Conservation (phyloP, 2,888 invertebrate species). For the Frankliniella intonsa region DNA sequence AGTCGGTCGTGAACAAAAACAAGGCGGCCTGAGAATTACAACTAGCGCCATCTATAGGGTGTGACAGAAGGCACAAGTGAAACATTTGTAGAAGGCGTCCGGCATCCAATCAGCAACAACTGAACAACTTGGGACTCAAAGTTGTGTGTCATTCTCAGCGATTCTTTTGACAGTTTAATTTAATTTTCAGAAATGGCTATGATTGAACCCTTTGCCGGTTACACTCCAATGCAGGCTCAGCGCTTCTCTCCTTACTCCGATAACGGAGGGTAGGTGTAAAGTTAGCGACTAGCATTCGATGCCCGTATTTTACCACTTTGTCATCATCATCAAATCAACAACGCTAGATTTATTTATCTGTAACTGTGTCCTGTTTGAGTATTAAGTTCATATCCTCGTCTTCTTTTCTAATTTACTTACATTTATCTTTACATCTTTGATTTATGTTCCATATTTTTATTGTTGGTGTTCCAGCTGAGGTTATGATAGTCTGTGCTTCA, state of each 20-base stretch:
- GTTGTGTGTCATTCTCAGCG: not conserved
- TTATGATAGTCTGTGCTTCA: slow-evolving; percentile 17
- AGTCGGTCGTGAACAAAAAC: too few species aligned
- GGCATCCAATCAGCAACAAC: not conserved
- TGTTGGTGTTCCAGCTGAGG: not conserved
- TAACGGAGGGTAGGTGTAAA: slow-evolving; percentile 62
- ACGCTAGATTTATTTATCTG: not conserved
- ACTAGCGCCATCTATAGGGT: not conserved
- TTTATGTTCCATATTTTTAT: not conserved
- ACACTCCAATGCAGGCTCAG: slow-evolving; percentile 45
- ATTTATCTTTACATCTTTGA: too few species aligned
- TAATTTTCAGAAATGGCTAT: not conserved
- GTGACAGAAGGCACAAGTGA: not conserved
- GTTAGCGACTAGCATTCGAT: not conserved
- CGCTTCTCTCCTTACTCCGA: slow-evolving; percentile 67
- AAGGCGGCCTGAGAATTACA: too few species aligned
- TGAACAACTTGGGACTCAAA: not conserved
- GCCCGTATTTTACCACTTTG: not conserved
- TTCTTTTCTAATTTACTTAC: not conserved
- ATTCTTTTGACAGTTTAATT: not conserved
- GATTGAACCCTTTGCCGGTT: not conserved
- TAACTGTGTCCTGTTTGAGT: not conserved
- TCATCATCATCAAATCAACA: not conserved
- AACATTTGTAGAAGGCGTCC: slow-evolving; percentile 1
- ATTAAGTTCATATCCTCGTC: not conserved